These are phyloP conservation scores for Pemphigus obesinymphae DNA, from an alignment of 1,140 invertebrate species.

Conservation along the genomic window DNA sequence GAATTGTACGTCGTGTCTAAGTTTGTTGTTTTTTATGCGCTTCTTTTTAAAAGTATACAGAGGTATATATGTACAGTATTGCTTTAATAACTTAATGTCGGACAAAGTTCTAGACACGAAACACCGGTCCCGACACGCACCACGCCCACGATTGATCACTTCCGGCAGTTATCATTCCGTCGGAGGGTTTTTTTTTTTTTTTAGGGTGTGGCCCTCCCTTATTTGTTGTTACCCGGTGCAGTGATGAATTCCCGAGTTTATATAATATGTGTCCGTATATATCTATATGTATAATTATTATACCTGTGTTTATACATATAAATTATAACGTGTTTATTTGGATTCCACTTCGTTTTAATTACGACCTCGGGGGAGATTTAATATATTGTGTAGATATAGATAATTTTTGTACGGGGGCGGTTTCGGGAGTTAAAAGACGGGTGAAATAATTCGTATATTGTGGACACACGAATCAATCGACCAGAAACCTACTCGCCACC, in stretches of 20 bases:
- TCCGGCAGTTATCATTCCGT: constrained; percentile 30
- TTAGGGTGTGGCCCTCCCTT: constrained; percentile 21
- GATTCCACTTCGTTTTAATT: background rate
- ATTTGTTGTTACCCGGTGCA: background rate
- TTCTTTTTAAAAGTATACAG: background rate
- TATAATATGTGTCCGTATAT: too few species aligned
- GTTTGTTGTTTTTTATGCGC: background rate
- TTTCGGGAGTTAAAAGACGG: too few species aligned
- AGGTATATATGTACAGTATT: background rate
- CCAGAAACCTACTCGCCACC: background rate
- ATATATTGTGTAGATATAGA: background rate
- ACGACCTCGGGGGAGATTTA: background rate
- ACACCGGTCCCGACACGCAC: constrained; percentile 25
- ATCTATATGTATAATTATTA: too few species aligned
- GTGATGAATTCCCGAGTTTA: background rate
- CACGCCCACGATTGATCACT: constrained; percentile 41
- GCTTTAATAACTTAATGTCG: constrained; percentile 40
- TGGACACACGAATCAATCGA: background rate
- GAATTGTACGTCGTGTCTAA: too few species aligned
- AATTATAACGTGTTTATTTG: background rate
- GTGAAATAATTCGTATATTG: background rate
- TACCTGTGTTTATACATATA: too few species aligned
- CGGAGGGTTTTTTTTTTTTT: background rate
- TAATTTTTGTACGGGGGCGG: background rate
- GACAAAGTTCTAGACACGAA: constrained; percentile 36